These are phyloP conservation scores for Eupsittula cactorum DNA, from an alignment of 2,113 vertebrate species.

Conservation along the genomic window DNA sequence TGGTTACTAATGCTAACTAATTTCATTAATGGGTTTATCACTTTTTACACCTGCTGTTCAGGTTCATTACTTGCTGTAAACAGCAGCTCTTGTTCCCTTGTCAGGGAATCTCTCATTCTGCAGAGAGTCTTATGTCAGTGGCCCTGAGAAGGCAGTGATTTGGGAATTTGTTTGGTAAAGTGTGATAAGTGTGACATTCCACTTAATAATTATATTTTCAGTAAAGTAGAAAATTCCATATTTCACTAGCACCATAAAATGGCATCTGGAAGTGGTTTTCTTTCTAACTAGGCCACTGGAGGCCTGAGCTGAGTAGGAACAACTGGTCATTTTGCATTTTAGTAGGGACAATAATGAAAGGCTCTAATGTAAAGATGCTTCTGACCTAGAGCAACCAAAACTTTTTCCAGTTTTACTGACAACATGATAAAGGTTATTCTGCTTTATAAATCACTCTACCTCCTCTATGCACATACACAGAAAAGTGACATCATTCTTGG, in stretches of 20 bases:
- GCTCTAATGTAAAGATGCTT: neutral
- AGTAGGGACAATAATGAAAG: neutral
- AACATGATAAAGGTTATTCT: neutral
- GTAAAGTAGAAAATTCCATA: neutral
- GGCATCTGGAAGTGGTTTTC: neutral
- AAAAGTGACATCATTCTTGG: neutral
- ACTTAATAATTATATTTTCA: constrained; percentile 10
- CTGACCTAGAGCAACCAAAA: neutral
- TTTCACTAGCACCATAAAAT: neutral
- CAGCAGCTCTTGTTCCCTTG: constrained; percentile 3
- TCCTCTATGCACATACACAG: neutral
- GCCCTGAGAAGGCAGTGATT: neutral
- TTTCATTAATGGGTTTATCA: neutral
- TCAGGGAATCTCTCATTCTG: constrained; percentile 8
- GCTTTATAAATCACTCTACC: neutral
- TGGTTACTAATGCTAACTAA: neutral
- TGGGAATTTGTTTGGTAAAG: neutral
- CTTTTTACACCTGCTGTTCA: neutral
- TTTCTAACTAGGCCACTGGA: neutral
- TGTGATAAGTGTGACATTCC: neutral
- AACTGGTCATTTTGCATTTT: neutral
- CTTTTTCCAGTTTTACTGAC: neutral
- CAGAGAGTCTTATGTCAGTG: neutral
- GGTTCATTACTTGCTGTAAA: constrained; percentile 1
- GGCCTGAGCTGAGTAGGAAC: neutral